Evolutionary conservation across 2,888 invertebrate genomes (phyloP), one percentile per base, ranked within the genome.

Genomic region (Drosophila kambysellisi): DNA sequence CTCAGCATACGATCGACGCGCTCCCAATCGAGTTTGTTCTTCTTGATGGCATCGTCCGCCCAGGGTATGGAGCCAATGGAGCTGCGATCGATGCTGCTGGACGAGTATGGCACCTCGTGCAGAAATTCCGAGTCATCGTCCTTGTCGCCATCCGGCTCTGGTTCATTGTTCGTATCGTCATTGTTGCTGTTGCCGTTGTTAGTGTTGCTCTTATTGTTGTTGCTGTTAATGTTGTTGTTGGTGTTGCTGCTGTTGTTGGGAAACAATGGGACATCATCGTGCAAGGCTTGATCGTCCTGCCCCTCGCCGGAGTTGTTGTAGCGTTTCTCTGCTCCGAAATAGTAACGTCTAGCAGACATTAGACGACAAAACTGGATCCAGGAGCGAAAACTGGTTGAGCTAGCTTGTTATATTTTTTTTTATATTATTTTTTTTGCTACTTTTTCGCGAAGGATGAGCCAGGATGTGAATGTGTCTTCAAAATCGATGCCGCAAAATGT

Each of bases 11-110:
- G 82, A 52, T 93, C 93, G 6, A 93, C 90, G 17, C 88, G 89
- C 61, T 93, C 92, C 93, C 93, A 93, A 74, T 92, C 93, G 25
- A 90, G 70, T 77, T 92, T 91, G 67, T 93, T 93, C 72, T 93
- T 92, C 60, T 93, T 93, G 17, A 93, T 92, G 20, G 93, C 93
- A 87, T 93, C 93, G 66, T 93, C 92, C 4, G 93, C 93, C 93
- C 93, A 93, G 0, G 93, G 93, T 67, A 93, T 93, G 32, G 93
- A 93, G n/a, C 92, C 92, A 61, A 93, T 90, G 9, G 93, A 92
- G 66, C 93, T 93, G 51, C 93, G 90, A 66, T 93, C 93, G 32
- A 91, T 72, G 66, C 92, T 92, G 68, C 92, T 93, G 3, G 92
- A 92, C 12, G 93, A 92, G 64, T 90, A 91, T 57, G 91, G 92